Base-by-base conservation (phyloP, 2,888 invertebrate species). In the Hydrotaea diabolus region DNA sequence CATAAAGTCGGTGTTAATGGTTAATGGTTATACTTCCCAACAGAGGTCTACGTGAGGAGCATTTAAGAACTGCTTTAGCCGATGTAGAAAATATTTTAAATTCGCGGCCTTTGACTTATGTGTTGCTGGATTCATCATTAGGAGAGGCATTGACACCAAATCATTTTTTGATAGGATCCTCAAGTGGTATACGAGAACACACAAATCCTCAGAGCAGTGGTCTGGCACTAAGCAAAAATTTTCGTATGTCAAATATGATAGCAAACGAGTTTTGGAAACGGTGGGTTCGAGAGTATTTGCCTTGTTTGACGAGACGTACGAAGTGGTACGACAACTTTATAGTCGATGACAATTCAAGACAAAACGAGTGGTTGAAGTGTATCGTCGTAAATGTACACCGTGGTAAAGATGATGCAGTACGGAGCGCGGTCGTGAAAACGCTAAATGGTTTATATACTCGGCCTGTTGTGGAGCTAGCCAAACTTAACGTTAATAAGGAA, bases 211-310 rank as follows among this genome's bases (percentile, higher is more conserved):
- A 81, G 19, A n/a, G n/a, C n/a, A n/a, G n/a, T n/a, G n/a, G n/a
- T n/a, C n/a, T n/a, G n/a, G n/a, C n/a, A n/a, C n/a, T n/a, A n/a
- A n/a, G n/a, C n/a, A n/a, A n/a, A n/a, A n/a, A n/a, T n/a, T n/a
- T n/a, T n/a, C n/a, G n/a, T n/a, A n/a, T n/a, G n/a, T n/a, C n/a
- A n/a, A n/a, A n/a, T n/a, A n/a, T n/a, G n/a, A n/a, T n/a, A n/a
- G 80, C 80, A 9, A 78, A 85, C 8, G 76, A 77, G 31, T 82
- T 80, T 36, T 86, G 86, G 86, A 80, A 77, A 31, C 77, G 82
- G 15, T 81, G 81, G 82, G 36, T 82, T 8, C 79, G 83, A 0
- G 83, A 85, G 64, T 85, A 79, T 11, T 62, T 83, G 21, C 81
- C 79, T 3, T 59, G 55, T n/a, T 36, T 82, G 13, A 83, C 83